Evolutionary conservation across 2,797 vertebrate genomes (phyloP).

Genomic region (Gallirallus australis): DNA sequence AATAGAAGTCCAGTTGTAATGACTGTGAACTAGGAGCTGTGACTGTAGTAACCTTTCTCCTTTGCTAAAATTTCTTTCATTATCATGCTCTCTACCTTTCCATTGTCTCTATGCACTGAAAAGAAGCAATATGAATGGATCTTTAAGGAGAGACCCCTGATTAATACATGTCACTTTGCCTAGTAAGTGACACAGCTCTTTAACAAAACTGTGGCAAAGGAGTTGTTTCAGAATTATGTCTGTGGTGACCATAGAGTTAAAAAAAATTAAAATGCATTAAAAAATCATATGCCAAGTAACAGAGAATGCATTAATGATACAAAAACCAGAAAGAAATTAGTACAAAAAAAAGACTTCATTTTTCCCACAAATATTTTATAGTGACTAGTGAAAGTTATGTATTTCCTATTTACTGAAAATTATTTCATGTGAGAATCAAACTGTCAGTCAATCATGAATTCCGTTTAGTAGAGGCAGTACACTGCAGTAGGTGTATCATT

Average conservation of each 20-base stretch:
- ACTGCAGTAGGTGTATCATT: not conserved
- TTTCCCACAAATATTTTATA: slow-evolving; percentile 13
- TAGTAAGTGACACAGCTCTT: not conserved
- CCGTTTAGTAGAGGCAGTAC: slow-evolving; percentile 26
- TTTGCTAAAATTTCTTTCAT: not conserved
- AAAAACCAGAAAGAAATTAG: not conserved
- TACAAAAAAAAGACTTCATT: not conserved
- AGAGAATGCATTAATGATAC: not conserved
- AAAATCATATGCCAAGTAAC: not conserved
- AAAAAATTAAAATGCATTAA: not conserved
- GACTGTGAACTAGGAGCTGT: not conserved
- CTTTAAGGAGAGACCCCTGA: not conserved
- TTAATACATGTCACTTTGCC: not conserved
- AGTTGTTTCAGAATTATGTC: not conserved
- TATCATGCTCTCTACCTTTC: not conserved
- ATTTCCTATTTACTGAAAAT: slow-evolving; percentile 50
- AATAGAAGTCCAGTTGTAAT: not conserved
- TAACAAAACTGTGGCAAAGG: not conserved
- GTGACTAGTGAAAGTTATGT: not conserved
- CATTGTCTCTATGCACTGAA: not conserved
- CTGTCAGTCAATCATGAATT: slow-evolving; percentile 42
- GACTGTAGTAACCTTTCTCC: not conserved
- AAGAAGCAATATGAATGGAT: not conserved
- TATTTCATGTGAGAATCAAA: slow-evolving; percentile 17
- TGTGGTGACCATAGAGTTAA: not conserved